phyloP scores from a whole-genome alignment of 2,888 invertebrate species.

The Drosophila tanythrix region DNA sequence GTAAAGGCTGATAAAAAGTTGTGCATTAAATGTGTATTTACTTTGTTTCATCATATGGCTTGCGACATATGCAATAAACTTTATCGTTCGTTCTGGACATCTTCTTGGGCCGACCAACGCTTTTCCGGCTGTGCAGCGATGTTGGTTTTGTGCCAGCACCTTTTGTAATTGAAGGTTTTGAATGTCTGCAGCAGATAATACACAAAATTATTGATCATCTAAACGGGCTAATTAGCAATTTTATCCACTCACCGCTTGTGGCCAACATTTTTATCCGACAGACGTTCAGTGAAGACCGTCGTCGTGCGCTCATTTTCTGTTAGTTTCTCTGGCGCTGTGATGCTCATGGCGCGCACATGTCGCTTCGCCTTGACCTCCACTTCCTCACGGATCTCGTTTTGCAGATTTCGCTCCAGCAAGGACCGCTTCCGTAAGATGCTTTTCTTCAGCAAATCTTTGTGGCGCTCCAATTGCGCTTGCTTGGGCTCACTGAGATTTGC shows the following conservation, averaged over 20 bases:
- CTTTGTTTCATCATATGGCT: slow-evolving; percentile 98
- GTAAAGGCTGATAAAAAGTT: neutral
- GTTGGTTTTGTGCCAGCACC: slow-evolving; percentile 41
- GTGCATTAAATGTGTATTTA: neutral
- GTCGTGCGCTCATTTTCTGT: slow-evolving; percentile 56
- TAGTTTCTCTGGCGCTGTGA: slow-evolving; percentile 66
- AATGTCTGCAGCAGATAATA: slow-evolving; percentile 5
- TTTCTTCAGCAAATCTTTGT: slow-evolving; percentile 96
- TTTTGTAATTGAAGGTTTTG: slow-evolving; percentile 32
- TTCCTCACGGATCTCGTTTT: slow-evolving; percentile 94
- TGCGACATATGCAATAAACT: slow-evolving; percentile 95
- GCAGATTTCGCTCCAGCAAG: slow-evolving; percentile 94
- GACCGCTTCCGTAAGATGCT: slow-evolving; percentile 96
- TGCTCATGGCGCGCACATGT: slow-evolving; percentile 74
- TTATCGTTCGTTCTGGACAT: slow-evolving; percentile 89
- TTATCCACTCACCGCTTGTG: slow-evolving; percentile 47
- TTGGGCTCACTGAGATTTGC: slow-evolving; percentile 80
- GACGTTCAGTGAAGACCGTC: slow-evolving; percentile 44
- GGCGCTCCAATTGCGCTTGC: slow-evolving; percentile 89
- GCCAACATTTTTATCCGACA: slow-evolving; percentile 56
- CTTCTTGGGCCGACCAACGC: slow-evolving; percentile 65
- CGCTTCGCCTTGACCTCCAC: slow-evolving; percentile 85
- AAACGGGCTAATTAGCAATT: neutral
- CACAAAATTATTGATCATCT: neutral
- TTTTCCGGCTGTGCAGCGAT: slow-evolving; percentile 41